Conservation (phyloP, 30 jellyfish, hydroid and myxozoan species). For the Cassiopea xamachana region DNA sequence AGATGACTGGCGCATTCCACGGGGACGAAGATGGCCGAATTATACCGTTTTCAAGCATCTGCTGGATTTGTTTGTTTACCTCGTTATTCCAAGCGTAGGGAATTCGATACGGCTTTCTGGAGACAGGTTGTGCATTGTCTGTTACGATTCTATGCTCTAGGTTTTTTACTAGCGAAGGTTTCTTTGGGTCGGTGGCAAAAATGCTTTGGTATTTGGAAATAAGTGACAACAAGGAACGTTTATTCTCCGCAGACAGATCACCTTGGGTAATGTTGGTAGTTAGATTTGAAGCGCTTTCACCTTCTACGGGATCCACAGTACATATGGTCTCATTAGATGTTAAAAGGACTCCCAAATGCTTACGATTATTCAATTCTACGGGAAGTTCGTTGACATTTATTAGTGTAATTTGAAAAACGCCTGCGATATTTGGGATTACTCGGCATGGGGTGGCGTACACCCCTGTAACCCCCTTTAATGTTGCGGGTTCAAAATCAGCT, state of each 20-base stretch:
- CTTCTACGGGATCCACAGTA: neutral
- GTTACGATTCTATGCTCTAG: neutral
- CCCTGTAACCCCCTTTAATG: neutral
- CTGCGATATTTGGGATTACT: neutral
- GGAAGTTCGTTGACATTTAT: neutral
- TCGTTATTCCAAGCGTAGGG: slow-evolving; percentile 50
- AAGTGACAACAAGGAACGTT: neutral
- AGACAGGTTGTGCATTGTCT: slow-evolving; percentile 32
- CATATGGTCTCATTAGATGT: neutral
- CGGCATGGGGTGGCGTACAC: neutral
- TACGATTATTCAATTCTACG: neutral
- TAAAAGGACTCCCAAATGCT: neutral
- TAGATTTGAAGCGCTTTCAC: neutral
- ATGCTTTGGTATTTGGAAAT: neutral
- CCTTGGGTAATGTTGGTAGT: neutral
- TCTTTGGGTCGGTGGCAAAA: neutral
- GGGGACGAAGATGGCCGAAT: slow-evolving; percentile 64
- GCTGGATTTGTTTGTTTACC: slow-evolving; percentile 14
- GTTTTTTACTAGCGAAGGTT: neutral
- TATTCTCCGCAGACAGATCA: neutral
- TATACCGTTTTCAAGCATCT: slow-evolving; percentile 32
- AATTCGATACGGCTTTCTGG: slow-evolving; percentile 1
- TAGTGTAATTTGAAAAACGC: neutral
- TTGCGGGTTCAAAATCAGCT: neutral
- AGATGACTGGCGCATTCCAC: slow-evolving; percentile 49